Evolutionary conservation across 2,113 vertebrate genomes (phyloP).

Genomic region (Cinclus mexicanus): DNA sequence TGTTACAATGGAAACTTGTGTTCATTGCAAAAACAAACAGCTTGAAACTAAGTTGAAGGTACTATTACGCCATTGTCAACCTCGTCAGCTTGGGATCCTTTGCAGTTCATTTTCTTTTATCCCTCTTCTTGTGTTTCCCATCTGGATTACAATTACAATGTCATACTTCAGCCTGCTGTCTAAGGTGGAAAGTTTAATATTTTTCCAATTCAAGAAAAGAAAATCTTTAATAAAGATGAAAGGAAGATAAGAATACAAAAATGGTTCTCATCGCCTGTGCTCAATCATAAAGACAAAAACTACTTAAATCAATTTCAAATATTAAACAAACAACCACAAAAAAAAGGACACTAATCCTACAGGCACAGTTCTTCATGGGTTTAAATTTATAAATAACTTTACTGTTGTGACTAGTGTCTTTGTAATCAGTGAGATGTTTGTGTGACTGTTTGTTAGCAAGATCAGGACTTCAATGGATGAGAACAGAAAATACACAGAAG

Average conservation of each 20-base stretch:
- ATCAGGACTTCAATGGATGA: background rate
- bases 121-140: constrained; percentile 28
- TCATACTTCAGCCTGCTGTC: constrained; percentile 37
- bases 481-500: background rate
- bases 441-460: background rate
- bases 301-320: constrained; percentile 13
- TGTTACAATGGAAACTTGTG: constrained; percentile 52
- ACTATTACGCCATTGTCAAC: constrained; percentile 4
- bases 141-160: constrained; percentile 30
- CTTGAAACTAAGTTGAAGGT: background rate
- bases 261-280: constrained; percentile 23
- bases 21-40: constrained; percentile 63
- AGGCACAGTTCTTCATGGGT: background rate
- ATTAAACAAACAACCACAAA: constrained; percentile 6
- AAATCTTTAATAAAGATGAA: constrained; percentile 59
- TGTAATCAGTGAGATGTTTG: background rate
- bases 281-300: constrained; percentile 50
- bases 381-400: background rate
- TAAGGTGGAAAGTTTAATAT: constrained; percentile 55
- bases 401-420: background rate
- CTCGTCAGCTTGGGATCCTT: background rate
- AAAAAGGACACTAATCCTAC: background rate
- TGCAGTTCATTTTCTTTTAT: constrained; percentile 51
- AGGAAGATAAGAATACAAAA: constrained; percentile 27
- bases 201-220: constrained; percentile 31